phyloP scores from a whole-genome alignment of 2,888 invertebrate genomes.

The Yponomeuta cagnagella region DNA sequence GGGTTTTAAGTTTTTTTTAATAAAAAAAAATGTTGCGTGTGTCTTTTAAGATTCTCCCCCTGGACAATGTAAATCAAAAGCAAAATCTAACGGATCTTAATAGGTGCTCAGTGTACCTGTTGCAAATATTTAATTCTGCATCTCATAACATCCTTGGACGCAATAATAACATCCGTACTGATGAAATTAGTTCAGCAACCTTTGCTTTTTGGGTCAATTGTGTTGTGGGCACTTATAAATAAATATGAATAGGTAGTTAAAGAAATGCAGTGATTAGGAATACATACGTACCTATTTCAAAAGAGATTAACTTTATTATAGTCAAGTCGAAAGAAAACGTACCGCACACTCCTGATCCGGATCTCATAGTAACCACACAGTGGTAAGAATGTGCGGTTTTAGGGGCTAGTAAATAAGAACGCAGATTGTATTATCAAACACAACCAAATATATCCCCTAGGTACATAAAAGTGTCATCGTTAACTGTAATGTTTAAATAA shows the following conservation, averaged over 20 bases:
- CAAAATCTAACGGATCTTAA: too few relatives aligned
- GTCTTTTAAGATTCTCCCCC: too few relatives aligned
- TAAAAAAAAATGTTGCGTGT: too few relatives aligned
- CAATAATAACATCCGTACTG: background rate
- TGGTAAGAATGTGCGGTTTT: background rate
- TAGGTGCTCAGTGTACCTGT: too few relatives aligned
- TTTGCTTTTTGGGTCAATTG: background rate
- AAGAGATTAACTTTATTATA: background rate
- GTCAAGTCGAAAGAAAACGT: background rate
- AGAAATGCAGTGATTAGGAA: background rate
- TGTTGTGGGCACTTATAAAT: background rate
- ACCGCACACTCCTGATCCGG: background rate
- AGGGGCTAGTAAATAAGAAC: slow-evolving; percentile 10
- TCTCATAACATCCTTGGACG: background rate
- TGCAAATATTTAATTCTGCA: background rate
- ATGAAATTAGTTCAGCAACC: background rate
- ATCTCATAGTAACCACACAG: background rate
- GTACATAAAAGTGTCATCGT: slow-evolving; percentile 8
- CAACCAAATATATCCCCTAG: background rate
- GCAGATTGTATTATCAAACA: slow-evolving; percentile 5
- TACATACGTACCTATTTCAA: background rate
- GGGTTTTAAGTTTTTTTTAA: too few relatives aligned
- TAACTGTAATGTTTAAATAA: slow-evolving; percentile 8
- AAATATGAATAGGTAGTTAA: too few relatives aligned
- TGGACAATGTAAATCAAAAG: too few relatives aligned